Percentiles rank a stretch among this genome's conserved stretches.
These are phyloP conservation scores for Euleptes europaea DNA, from an alignment of 2,113 vertebrate species.

Conservation along the genomic window DNA sequence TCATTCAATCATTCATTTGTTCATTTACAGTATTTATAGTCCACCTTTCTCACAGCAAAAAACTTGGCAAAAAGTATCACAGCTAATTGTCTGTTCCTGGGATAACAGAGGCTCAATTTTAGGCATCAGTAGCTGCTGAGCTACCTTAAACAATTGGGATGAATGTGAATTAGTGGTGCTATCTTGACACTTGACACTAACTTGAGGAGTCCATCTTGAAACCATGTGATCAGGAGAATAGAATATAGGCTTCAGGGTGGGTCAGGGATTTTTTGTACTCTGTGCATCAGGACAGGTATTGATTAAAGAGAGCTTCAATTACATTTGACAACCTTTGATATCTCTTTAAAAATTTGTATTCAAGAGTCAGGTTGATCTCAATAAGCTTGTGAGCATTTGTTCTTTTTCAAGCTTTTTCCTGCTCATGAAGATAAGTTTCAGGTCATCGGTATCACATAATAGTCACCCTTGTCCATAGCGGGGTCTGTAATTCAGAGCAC, in stretches of 20 bases:
- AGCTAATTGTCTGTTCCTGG: too few relatives aligned
- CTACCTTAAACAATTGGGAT: too few relatives aligned
- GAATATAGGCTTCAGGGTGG: background rate
- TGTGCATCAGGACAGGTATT: background rate
- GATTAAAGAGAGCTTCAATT: conserved; percentile 5
- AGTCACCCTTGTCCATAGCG: too few relatives aligned
- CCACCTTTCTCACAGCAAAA: too few relatives aligned
- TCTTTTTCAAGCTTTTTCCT: background rate
- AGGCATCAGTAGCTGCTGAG: too few relatives aligned
- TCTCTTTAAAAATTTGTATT: background rate
- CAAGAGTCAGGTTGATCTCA: conserved; percentile 24
- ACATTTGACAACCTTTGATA: conserved; percentile 19
- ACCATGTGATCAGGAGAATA: background rate
- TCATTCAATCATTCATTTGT: too few relatives aligned
- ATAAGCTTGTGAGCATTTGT: background rate
- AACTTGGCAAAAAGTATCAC: too few relatives aligned
- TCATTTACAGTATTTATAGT: too few relatives aligned
- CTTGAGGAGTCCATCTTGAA: background rate
- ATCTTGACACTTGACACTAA: background rate
- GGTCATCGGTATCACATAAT: background rate
- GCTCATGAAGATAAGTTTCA: too few relatives aligned
- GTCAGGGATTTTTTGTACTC: background rate
- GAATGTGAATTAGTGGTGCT: too few relatives aligned
- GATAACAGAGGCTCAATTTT: too few relatives aligned
- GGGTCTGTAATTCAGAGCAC: background rate